phyloP scores from a whole-genome alignment of 2,113 vertebrate genomes.

The Leptobrachium leishanense region DNA sequence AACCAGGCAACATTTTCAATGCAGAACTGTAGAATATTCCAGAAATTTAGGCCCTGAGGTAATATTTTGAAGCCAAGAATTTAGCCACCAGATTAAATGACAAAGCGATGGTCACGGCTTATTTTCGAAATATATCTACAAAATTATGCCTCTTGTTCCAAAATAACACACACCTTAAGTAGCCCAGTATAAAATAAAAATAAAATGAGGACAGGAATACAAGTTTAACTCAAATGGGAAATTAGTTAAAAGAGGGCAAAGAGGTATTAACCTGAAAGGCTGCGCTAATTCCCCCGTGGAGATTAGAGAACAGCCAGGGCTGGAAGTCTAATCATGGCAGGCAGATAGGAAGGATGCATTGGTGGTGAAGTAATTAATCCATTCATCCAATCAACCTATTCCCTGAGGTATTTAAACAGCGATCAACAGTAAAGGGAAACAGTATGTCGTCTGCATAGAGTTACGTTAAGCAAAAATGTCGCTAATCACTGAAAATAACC shows the following conservation, averaged over 20 bases:
- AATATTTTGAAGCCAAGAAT: too few species aligned
- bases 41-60: too few species aligned
- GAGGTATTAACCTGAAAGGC: slow-evolving; percentile 37
- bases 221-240: slow-evolving; percentile 6
- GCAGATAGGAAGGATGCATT: slow-evolving; percentile 22
- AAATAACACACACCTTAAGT: too few species aligned
- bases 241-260: slow-evolving; percentile 35
- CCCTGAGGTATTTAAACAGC: slow-evolving; percentile 6
- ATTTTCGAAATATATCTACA: too few species aligned
- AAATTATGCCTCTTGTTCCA: too few species aligned
- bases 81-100: too few species aligned
- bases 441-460: too few species aligned
- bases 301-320: slow-evolving; percentile 22
- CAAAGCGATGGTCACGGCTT: too few species aligned
- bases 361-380: slow-evolving; percentile 38
- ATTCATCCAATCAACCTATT: slow-evolving; percentile 32
- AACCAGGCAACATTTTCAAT: too few species aligned
- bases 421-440: background rate
- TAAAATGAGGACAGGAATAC: background rate
- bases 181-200: background rate
- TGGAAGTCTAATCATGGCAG: slow-evolving; percentile 16
- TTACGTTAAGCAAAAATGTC: too few species aligned
- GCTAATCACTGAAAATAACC: too few species aligned
- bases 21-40: too few species aligned
- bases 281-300: slow-evolving; percentile 27